Percentiles rank a stretch among this genome's conserved stretches.
These are phyloP conservation scores for Charadrius vociferus DNA, from an alignment of 2,113 vertebrate species.

Conservation along the genomic window DNA sequence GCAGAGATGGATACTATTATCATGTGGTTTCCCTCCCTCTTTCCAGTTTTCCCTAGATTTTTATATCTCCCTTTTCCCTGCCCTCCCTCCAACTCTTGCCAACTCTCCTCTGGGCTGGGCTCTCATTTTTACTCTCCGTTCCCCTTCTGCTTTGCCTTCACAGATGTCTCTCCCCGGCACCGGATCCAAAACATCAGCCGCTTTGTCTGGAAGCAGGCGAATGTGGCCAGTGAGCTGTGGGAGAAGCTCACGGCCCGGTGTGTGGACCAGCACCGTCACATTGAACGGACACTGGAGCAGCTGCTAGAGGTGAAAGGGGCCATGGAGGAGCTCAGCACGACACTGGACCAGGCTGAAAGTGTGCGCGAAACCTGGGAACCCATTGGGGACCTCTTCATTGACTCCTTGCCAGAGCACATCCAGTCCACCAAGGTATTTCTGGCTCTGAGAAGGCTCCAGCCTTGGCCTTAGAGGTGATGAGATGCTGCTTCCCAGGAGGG, in stretches of 20 bases:
- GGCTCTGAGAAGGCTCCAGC: background rate
- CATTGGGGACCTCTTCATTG: slow-evolving; percentile 96
- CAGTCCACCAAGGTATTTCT: slow-evolving; percentile 89
- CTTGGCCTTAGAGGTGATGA: background rate
- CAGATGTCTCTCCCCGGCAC: slow-evolving; percentile 89
- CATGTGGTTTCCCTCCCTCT: background rate
- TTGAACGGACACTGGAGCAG: slow-evolving; percentile 91
- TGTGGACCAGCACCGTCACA: slow-evolving; percentile 93
- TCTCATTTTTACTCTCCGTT: background rate
- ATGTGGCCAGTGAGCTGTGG: slow-evolving; percentile 94
- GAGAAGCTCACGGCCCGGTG: slow-evolving; percentile 94
- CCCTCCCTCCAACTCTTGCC: background rate
- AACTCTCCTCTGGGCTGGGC: background rate
- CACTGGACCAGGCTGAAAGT: slow-evolving; percentile 90
- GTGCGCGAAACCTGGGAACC: slow-evolving; percentile 93
- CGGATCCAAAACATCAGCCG: slow-evolving; percentile 92
- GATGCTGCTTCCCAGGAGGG: background rate
- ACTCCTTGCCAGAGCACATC: slow-evolving; percentile 95
- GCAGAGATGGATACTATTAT: background rate
- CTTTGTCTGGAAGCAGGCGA: slow-evolving; percentile 97
- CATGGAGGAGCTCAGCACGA: slow-evolving; percentile 87
- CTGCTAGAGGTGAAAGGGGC: slow-evolving; percentile 90
- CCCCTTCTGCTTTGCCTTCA: background rate
- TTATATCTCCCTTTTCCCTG: background rate
- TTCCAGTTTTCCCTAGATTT: background rate